These are phyloP conservation scores for Porites australiensis DNA, from an alignment of 64 coral and sea anemone genomes.

Conservation along the genomic window DNA sequence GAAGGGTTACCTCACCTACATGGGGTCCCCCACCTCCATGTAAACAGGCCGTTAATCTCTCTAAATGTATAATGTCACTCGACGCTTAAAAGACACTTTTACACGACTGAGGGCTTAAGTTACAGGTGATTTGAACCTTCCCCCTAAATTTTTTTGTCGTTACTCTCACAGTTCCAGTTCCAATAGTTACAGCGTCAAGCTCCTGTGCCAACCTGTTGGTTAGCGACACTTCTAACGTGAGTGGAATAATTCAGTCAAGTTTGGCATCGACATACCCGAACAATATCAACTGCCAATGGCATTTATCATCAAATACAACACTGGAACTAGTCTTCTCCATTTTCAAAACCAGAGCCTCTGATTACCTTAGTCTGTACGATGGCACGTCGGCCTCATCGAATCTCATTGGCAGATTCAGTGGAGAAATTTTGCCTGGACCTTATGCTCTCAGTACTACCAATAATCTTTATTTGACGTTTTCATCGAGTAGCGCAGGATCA, in stretches of 20 bases:
- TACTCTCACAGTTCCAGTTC: neutral
- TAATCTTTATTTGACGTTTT: neutral
- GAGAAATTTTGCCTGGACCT: neutral
- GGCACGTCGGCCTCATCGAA: neutral
- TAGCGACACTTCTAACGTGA: neutral
- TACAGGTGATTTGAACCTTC: too few species aligned
- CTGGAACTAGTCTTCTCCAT: neutral
- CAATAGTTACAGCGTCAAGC: neutral
- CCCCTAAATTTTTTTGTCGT: too few species aligned
- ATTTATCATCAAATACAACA: neutral
- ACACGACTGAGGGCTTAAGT: too few species aligned
- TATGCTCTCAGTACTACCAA: neutral
- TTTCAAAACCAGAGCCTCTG: neutral
- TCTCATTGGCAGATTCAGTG: neutral
- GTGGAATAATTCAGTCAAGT: constrained; percentile 1
- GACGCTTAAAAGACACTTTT: too few species aligned
- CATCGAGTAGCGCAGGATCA: neutral
- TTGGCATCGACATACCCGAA: neutral
- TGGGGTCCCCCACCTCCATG: too few species aligned
- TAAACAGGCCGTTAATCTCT: too few species aligned
- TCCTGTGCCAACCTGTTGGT: neutral
- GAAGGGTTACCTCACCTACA: too few species aligned
- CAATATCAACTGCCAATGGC: neutral
- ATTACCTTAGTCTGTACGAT: constrained; percentile 2
- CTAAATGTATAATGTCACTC: too few species aligned